These are phyloP conservation scores for Brachionus koreanus DNA, from an alignment of 1,140 invertebrate species.

Conservation along the genomic window DNA sequence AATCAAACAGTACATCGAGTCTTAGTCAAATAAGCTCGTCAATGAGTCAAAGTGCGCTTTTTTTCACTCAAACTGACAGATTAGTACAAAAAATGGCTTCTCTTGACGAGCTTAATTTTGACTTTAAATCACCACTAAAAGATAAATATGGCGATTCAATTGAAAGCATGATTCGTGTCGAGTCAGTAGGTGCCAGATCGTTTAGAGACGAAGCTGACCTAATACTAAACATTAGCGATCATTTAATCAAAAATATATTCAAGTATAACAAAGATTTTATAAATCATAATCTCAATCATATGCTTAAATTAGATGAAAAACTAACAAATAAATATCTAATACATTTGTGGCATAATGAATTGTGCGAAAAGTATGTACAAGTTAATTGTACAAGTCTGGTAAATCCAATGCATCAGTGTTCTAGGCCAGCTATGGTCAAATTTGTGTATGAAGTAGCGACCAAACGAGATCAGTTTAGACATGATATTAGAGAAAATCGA, in stretches of 20 bases:
- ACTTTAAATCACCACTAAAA: slow-evolving; percentile 22
- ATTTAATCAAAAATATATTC: slow-evolving; percentile 10
- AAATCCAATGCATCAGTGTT: slow-evolving; percentile 44
- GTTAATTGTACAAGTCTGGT: slow-evolving; percentile 12
- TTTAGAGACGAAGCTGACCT: slow-evolving; percentile 1
- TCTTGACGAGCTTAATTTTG: neutral
- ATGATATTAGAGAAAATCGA: slow-evolving; percentile 37
- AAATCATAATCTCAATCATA: slow-evolving; percentile 36
- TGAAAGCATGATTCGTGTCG: neutral
- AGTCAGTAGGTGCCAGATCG: neutral
- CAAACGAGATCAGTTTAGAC: slow-evolving; percentile 34
- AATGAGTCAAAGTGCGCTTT: neutral
- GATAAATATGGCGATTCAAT: slow-evolving; percentile 41
- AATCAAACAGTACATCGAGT: neutral
- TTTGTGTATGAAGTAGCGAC: slow-evolving; percentile 36
- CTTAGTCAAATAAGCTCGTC: neutral
- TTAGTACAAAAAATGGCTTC: neutral
- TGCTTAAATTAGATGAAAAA: slow-evolving; percentile 42
- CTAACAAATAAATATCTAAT: slow-evolving; percentile 27
- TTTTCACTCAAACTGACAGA: slow-evolving; percentile 15
- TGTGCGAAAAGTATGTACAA: slow-evolving; percentile 41
- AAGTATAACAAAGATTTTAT: slow-evolving; percentile 39
- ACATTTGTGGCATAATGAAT: slow-evolving; percentile 43
- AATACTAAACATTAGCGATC: slow-evolving; percentile 37
- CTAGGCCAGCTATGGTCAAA: slow-evolving; percentile 42